phyloP scores from a whole-genome alignment of 2,113 vertebrate species.

The Cyprinodon tularosa region DNA sequence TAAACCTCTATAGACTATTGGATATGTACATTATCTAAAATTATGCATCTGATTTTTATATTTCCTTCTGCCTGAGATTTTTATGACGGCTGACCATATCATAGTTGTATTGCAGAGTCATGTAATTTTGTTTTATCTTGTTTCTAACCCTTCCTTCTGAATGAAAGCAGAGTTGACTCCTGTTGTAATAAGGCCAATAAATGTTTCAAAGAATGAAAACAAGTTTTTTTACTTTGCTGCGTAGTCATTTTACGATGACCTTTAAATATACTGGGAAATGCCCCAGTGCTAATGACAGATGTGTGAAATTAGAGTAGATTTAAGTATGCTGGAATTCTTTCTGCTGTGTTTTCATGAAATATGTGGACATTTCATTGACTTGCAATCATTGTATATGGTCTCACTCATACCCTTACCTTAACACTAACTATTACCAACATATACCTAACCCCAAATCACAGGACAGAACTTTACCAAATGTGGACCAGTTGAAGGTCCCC shows the following conservation, averaged over 20 bases:
- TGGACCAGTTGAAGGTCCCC: too few species aligned
- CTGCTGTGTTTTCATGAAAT: conserved; percentile 5
- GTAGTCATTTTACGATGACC: conserved; percentile 31
- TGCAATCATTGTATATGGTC: too few species aligned
- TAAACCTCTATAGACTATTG: neutral
- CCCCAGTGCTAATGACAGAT: conserved; percentile 51
- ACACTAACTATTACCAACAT: neutral
- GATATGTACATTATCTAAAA: neutral
- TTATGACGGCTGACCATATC: neutral
- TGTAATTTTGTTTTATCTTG: neutral
- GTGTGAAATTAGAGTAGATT: conserved; percentile 57
- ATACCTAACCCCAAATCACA: too few species aligned
- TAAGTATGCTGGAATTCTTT: conserved; percentile 29
- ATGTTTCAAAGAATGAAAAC: conserved; percentile 54
- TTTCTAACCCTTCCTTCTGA: conserved; percentile 3
- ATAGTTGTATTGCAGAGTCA: neutral
- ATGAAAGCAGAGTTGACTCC: conserved; percentile 17
- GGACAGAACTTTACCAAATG: too few species aligned
- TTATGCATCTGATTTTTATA: neutral
- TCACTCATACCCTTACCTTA: too few species aligned
- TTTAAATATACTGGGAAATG: conserved; percentile 44
- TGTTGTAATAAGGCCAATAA: conserved; percentile 40
- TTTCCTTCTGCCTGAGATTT: neutral
- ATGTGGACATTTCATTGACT: too few species aligned
- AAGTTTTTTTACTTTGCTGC: conserved; percentile 53